phyloP scores from a whole-genome alignment of 2,888 invertebrate genomes.

The Plusia festucae region DNA sequence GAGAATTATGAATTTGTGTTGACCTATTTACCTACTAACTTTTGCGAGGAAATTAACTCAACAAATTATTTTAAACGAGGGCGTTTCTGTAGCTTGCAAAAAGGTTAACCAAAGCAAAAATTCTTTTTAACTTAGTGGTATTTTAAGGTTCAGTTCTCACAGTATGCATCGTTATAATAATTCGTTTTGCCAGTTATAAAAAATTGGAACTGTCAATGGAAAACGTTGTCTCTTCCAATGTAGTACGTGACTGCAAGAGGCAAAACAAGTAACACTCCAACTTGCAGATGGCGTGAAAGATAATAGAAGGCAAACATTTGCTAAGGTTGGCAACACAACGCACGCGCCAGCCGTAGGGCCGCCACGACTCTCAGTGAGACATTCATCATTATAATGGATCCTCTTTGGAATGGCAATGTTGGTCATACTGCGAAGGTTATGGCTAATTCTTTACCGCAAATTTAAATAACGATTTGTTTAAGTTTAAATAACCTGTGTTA shows the following conservation, averaged over 20 bases:
- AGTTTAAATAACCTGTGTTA: not conserved
- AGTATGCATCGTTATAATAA: slow-evolving; percentile 1
- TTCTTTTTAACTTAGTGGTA: not conserved
- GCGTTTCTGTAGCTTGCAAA: slow-evolving; percentile 14
- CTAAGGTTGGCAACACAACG: slow-evolving; percentile 60
- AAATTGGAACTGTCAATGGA: slow-evolving; percentile 20
- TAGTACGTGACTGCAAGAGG: slow-evolving; percentile 42
- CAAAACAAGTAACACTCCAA: slow-evolving; percentile 43
- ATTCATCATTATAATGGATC: slow-evolving; percentile 10
- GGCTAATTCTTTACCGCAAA: not conserved
- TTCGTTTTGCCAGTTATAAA: slow-evolving; percentile 17
- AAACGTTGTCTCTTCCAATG: slow-evolving; percentile 28
- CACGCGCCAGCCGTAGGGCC: slow-evolving; percentile 43
- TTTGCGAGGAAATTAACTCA: slow-evolving; percentile 35
- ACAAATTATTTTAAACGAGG: slow-evolving; percentile 28
- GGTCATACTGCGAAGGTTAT: not conserved
- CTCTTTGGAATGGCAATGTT: slow-evolving; percentile 1
- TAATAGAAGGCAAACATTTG: slow-evolving; percentile 81
- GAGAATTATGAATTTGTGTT: slow-evolving; percentile 43
- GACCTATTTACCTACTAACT: slow-evolving; percentile 46
- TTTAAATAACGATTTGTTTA: not conserved
- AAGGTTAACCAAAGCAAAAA: slow-evolving; percentile 17
- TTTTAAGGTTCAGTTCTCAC: slow-evolving; percentile 6
- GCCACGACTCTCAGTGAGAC: not conserved
- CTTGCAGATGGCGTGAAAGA: slow-evolving; percentile 66